Conservation (phyloP, 92 coral and sea anemone genomes). For the Zoanthus sansibaricus region DNA sequence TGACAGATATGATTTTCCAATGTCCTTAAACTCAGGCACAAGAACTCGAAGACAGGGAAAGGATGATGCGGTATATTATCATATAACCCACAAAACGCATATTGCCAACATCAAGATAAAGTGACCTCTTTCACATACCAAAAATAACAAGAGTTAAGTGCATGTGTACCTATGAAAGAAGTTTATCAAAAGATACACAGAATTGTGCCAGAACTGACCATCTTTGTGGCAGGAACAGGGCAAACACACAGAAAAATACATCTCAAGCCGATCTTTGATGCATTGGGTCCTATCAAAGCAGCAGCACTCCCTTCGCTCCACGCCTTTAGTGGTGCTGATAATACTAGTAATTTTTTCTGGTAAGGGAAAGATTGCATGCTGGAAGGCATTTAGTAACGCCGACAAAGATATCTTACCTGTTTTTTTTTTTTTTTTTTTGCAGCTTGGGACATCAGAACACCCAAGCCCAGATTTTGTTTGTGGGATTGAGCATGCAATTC, state of each 20-base stretch:
- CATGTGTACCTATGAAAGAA: constrained; percentile 49
- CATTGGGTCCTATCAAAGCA: constrained; percentile 51
- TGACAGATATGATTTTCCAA: constrained; percentile 38
- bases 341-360: too few species aligned
- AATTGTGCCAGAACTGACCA: constrained; percentile 58
- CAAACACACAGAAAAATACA: constrained; percentile 28
- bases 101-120: constrained; percentile 38
- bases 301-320: constrained; percentile 60
- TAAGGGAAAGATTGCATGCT: constrained; percentile 50
- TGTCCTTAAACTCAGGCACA: constrained; percentile 48
- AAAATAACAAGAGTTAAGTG: constrained; percentile 37
- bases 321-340: background rate
- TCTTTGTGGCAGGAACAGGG: constrained; percentile 66
- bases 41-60: constrained; percentile 43
- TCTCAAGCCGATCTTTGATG: constrained; percentile 45
- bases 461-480: constrained; percentile 33
- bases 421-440: background rate
- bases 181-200: constrained; percentile 58
- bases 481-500: constrained; percentile 36
- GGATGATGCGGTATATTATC: constrained; percentile 33
- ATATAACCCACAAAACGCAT: constrained; percentile 47
- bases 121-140: constrained; percentile 49
- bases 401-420: constrained; percentile 25
- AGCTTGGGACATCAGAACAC: constrained; percentile 46
- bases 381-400: constrained; percentile 45